A percentile compares a stretch with the other conserved stretches of the same genome.
Conservation (phyloP, 1,140 invertebrate species). For the Lasioglossum albipes region DNA sequence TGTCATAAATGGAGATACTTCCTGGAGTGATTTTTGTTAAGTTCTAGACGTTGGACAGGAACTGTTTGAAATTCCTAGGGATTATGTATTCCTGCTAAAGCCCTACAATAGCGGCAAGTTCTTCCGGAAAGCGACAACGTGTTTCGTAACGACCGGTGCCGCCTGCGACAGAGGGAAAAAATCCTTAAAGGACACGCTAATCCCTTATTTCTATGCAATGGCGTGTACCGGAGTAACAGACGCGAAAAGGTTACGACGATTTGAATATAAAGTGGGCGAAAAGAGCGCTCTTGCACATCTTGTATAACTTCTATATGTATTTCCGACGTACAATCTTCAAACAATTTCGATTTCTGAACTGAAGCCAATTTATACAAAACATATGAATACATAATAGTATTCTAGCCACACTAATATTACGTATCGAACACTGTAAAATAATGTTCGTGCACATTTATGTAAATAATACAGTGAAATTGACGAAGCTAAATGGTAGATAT, state of each 20-base stretch:
- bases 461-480: no score
- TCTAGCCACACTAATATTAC: no score
- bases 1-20: no score
- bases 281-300: neutral
- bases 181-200: conserved; percentile 25
- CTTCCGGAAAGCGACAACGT: conserved; percentile 13
- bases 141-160: neutral
- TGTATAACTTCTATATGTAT: no score
- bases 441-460: no score
- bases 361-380: no score
- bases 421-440: no score
- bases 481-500: no score
- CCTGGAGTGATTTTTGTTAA: no score
- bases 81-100: neutral
- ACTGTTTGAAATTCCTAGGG: neutral
- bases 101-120: neutral
- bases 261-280: neutral
- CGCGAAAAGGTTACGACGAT: neutral
- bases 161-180: conserved; percentile 6
- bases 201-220: conserved; percentile 40
- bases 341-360: no score
- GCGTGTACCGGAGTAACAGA: neutral
- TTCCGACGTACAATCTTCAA: no score
- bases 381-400: no score
- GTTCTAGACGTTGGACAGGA: neutral